A percentile compares a stretch with the other conserved stretches of the same genome.
Evolutionary conservation across 2,888 invertebrate species (phyloP).

Genomic region (Drosophila leonis): DNA sequence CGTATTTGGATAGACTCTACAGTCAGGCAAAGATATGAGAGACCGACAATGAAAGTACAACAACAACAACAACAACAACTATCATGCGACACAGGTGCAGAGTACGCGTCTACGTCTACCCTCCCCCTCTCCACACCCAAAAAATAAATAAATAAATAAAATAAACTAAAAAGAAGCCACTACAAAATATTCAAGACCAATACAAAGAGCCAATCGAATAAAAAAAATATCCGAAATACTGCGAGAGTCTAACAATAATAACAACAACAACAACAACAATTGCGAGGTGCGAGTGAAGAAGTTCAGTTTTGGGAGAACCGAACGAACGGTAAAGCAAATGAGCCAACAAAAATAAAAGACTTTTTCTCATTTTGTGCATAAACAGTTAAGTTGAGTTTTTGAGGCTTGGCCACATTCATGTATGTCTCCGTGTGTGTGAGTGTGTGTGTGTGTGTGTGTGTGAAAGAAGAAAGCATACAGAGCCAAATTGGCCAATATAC

Average conservation of each 20-base stretch:
- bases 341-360: constrained; percentile 55
- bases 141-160: background rate
- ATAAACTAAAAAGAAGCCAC: constrained; percentile 13
- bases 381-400: constrained; percentile 77
- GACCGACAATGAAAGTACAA: constrained; percentile 57
- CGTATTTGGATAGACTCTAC: constrained; percentile 48
- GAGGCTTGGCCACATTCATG: constrained; percentile 67
- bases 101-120: background rate
- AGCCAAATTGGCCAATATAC: constrained; percentile 45
- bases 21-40: constrained; percentile 34
- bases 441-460: constrained; percentile 26
- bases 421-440: constrained; percentile 6
- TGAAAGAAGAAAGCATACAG: constrained; percentile 58
- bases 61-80: constrained; percentile 32
- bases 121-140: background rate
- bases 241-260: constrained; percentile 5
- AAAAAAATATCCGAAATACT: constrained; percentile 38
- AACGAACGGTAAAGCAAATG: constrained; percentile 77
- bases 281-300: constrained; percentile 37
- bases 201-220: constrained; percentile 56
- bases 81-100: constrained; percentile 50
- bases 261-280: constrained; percentile 23
- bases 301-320: constrained; percentile 53
- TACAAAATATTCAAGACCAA: constrained; percentile 45
- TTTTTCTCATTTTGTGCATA: constrained; percentile 57